Conservation (phyloP, 2,888 invertebrate species). For the Caenorhabditis sp. region DNA sequence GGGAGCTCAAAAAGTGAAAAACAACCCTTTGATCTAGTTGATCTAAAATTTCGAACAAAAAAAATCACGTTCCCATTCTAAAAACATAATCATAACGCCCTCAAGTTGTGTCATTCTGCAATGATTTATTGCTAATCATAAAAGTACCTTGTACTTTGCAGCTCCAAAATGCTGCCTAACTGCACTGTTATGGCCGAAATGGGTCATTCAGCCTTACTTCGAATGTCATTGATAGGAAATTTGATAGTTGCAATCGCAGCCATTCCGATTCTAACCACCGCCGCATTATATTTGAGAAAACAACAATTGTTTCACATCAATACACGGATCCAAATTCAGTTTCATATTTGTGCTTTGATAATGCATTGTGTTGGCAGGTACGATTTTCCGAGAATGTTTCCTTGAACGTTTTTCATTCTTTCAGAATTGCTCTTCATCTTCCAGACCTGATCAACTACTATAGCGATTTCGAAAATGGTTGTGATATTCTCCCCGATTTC, state of each 20-base stretch:
- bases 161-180: neutral
- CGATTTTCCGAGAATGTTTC: neutral
- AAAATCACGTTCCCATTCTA: too few species aligned
- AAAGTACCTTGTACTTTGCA: neutral
- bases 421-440: constrained; percentile 24
- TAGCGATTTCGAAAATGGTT: constrained; percentile 13
- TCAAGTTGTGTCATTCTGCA: too few species aligned
- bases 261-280: constrained; percentile 12
- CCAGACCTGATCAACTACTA: constrained; percentile 27
- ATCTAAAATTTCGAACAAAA: too few species aligned
- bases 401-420: neutral
- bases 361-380: constrained; percentile 25
- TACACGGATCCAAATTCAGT: constrained; percentile 26
- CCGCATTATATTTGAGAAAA: constrained; percentile 16
- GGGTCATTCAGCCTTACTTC: constrained; percentile 14
- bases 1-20: too few species aligned
- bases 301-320: constrained; percentile 28
- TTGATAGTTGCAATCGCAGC: constrained; percentile 14
- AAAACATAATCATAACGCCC: too few species aligned
- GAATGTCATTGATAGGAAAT: constrained; percentile 18
- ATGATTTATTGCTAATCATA: too few species aligned
- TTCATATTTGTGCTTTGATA: constrained; percentile 24
- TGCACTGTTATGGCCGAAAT: constrained; percentile 32
- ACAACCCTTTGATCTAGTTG: too few species aligned
- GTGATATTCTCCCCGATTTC: constrained; percentile 27